These are phyloP conservation scores for Hirtodrosophila histrioides DNA, from an alignment of 2,888 invertebrate species.

Conservation along the genomic window DNA sequence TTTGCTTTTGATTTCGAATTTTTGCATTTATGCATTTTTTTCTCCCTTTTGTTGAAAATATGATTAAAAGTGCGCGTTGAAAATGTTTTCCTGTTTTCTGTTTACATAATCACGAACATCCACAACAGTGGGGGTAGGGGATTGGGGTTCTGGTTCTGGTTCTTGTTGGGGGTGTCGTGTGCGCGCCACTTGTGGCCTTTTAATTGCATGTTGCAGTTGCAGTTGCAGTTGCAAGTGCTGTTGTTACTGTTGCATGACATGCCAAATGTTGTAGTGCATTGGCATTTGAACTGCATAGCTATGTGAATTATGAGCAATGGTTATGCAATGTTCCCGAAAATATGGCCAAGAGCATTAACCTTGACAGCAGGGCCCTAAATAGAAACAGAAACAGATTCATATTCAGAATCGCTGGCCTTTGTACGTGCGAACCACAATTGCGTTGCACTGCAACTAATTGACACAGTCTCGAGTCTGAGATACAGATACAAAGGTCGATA, in stretches of 20 bases:
- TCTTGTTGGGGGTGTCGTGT: constrained; percentile 9
- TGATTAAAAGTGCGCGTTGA: constrained; percentile 77
- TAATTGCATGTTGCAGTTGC: constrained; percentile 61
- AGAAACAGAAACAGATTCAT: no score
- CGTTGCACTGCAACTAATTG: constrained; percentile 61
- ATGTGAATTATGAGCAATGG: constrained; percentile 21
- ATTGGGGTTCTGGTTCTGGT: neutral
- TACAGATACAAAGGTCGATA: constrained; percentile 16
- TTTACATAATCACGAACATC: constrained; percentile 52
- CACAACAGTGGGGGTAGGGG: constrained; percentile 8
- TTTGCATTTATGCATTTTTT: constrained; percentile 13
- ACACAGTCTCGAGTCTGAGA: constrained; percentile 9
- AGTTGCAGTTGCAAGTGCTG: constrained; percentile 23
- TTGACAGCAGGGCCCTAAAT: constrained; percentile 30
- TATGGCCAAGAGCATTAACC: constrained; percentile 59
- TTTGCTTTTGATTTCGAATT: constrained; percentile 67
- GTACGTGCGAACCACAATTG: constrained; percentile 77
- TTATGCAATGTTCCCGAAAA: constrained; percentile 23
- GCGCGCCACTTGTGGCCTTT: constrained; percentile 67
- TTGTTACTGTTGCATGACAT: constrained; percentile 43
- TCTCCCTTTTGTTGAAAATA: constrained; percentile 33
- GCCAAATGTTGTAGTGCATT: constrained; percentile 44
- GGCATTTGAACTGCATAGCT: constrained; percentile 51
- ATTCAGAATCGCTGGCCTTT: constrained; percentile 16
- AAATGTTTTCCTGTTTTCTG: constrained; percentile 69